Evolutionary conservation across 2,113 vertebrate genomes (phyloP), one percentile per base, ranked within the genome.

Genomic region (Cephalopholis sonnerati): DNA sequence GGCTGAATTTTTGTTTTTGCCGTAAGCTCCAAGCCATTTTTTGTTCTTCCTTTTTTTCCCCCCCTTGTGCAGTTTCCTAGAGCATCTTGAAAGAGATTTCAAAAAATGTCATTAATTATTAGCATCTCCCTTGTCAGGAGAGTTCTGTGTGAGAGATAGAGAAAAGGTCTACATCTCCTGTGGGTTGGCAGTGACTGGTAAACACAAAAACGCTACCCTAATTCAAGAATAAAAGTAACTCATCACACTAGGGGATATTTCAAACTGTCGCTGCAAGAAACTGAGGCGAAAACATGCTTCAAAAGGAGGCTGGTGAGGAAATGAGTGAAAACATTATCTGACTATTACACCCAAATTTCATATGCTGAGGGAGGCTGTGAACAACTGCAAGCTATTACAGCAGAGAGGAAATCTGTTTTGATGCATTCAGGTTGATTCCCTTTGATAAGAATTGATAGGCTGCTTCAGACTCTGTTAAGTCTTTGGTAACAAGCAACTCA

Each of bases 61-160:
- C 51, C 72, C 58, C 54, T 77, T 17, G 65, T 71, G 76, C 66
- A 59, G 70, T 81, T 79, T 92, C 68, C 68, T 69, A 44, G 55
- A 85, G 79, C 57, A 63, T 89, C 80, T 85, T 90, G 29, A 91
- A 90, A 91, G 87, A 74, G 84, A 92, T 87, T 89, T 92, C 27
- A 67, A 57, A 65, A 90, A 86, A 72, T 54, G 44, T 55, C 77
- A 91, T 93, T 83, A 88, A 87, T 92, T 88, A 87, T 92, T 90
- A 87, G 79, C 80, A 72, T 65, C 85, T 90, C 84, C 65, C 77
- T 68, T 72, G 88, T 91, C 80, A 74, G 72, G 39, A n/a, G 59
- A 77, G 64, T 87, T 83, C 63, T 80, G 51, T 54, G 74, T 51
- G 65, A 79, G 77, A 58, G 46, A 72, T 11, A 46, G 65, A 88